Base-by-base conservation (phyloP, 2,888 invertebrate species). In the Tenthredo notha region DNA sequence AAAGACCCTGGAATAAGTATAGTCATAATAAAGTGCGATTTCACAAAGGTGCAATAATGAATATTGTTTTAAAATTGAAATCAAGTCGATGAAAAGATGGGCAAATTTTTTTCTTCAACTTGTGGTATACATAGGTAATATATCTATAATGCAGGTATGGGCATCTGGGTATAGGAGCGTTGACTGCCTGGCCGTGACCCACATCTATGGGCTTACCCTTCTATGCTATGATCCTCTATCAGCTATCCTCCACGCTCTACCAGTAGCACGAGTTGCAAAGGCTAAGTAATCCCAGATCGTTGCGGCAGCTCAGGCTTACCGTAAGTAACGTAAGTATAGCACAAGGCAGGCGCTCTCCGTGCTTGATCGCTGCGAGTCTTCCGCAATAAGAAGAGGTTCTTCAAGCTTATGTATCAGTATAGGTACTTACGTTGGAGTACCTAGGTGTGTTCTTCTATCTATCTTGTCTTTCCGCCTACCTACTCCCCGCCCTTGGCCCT, bases 151-250 rank as follows among this genome's bases (percentile, higher is more conserved):
- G 33, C 47, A 33, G 33, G 54, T 77, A 77, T 74, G 43, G n/a
- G 80, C 61, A 80, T 80, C 61, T 61, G 61, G 61, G 61, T 61
- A 47, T 50, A 87, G 86, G 87, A 88, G 87, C 87, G 86, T 88
- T 87, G 88, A 88, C 88, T 88, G 86, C 86, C 86, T 87, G 87
- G 86, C 87, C 88, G 86, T 88, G 88, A 88, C 88, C 88, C 86
- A 88, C 86, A 87, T 87, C 85, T 85, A 85, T 85, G 87, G 85
- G 87, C 86, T 87, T 87, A 87, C 88, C 86, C 87, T 86, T 88
- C 88, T 80, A 80, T 37, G 65, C 80, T n/a, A 37, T 37, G 61
- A 80, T 80, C 65, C 65, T 58, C 80, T 58, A 61, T 65, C 65
- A 33, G 40, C 80, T 61, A 54, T 77, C 29, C 80, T 58, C 61